Base-by-base conservation (phyloP, 1,140 invertebrate species). In the Aricia agestis region DNA sequence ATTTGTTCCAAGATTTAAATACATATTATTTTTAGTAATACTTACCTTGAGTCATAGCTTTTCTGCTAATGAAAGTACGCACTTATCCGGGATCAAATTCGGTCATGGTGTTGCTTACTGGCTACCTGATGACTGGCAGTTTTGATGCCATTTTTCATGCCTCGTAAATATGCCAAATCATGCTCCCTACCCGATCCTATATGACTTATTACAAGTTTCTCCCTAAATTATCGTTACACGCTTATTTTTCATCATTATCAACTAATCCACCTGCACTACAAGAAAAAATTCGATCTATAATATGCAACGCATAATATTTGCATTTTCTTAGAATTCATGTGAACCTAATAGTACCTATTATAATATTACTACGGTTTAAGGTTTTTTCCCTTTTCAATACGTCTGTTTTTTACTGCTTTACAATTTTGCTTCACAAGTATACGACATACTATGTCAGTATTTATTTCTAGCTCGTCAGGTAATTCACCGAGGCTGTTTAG, bases 121-220 rank as follows among this genome's bases (percentile, higher is more conserved):
- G 6, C n/a, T n/a, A n/a, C 6, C 59, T 19, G 18, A 63, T 63
- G 59, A 63, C 59, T 11, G 59, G 59, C 59, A 63, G 10, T 18
- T 19, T 10, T 18, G 59, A 18, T 25, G 59, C 59, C 73, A 74
- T 74, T 74, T 74, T 74, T 74, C 73, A 71, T 74, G 69, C 69
- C 70, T 74, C 71, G 66, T 74, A 59, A 70, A 65, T 67, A 74
- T 9, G 72, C 41, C 42, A 19, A 31, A 45, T 74, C 69, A 71
- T 68, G 61, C 68, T 58, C 65, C 18, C 18, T 18, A 63, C 66
- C 18, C 59, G 59, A 63, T 25, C 59, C n/a, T 6, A 59, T 18
- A 63, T 63, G 59, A 25, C 59, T 63, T 63, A 25, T 19, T 63
- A 63, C 18, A 19, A 9, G 6, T 10, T 52, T 15, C 45, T 52